Conservation (phyloP, 1,140 invertebrate genomes). For the Hylaeus anthracinus region DNA sequence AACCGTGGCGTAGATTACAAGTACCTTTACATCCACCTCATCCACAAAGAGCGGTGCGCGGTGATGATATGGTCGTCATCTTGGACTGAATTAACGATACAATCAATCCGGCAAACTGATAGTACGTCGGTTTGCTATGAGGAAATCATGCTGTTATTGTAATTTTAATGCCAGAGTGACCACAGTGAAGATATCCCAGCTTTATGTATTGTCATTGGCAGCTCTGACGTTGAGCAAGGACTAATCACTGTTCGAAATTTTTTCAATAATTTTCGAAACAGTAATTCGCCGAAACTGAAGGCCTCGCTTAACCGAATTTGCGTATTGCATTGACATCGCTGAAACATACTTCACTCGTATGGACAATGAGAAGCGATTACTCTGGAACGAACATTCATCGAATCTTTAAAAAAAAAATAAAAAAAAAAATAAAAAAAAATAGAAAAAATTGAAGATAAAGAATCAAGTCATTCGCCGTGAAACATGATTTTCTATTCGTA, state of each 20-base stretch:
- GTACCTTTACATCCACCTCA: constrained; percentile 76
- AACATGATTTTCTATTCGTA: constrained; percentile 80
- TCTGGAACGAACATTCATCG: constrained; percentile 64
- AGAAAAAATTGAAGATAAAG: constrained; percentile 41
- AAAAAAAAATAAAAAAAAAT: constrained; percentile 11
- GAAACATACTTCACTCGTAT: constrained; percentile 40
- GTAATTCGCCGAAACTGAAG: constrained; percentile 51
- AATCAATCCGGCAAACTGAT: constrained; percentile 56
- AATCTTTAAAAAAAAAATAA: constrained; percentile 57
- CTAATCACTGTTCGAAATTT: constrained; percentile 32
- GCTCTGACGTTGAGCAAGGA: constrained; percentile 46
- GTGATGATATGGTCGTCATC: constrained; percentile 85
- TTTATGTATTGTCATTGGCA: constrained; percentile 54
- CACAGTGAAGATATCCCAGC: constrained; percentile 47
- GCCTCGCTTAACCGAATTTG: constrained; percentile 49
- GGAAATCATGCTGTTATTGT: constrained; percentile 43
- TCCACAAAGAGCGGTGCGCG: constrained; percentile 71
- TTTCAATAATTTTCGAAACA: constrained; percentile 22
- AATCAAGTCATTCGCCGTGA: constrained; percentile 76
- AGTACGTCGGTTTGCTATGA: constrained; percentile 31
- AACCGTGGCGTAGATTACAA: constrained; percentile 91
- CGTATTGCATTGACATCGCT: constrained; percentile 49
- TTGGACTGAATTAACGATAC: constrained; percentile 83
- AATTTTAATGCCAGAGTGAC: constrained; percentile 57
- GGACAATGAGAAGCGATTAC: constrained; percentile 23